Conservation (phyloP, 2,113 vertebrate species). For the Rattus rattus region DNA sequence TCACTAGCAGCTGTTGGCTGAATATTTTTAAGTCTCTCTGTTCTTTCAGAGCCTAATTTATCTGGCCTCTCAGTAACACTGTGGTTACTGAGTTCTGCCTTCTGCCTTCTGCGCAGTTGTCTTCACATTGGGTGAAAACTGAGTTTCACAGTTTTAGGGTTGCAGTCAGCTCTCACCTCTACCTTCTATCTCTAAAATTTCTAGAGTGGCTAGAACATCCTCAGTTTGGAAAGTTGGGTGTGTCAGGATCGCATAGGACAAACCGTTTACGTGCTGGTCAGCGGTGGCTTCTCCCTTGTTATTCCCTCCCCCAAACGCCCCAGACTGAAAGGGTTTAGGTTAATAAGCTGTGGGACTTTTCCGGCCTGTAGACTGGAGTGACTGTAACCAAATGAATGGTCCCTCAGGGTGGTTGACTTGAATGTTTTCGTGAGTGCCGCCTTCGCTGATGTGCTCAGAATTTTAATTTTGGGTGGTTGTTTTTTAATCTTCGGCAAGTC, state of each 20-base stretch:
- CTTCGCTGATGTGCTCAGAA: conserved; percentile 23
- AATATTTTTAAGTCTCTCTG: conserved; percentile 74
- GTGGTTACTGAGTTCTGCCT: conserved; percentile 68
- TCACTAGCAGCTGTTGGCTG: conserved; percentile 64
- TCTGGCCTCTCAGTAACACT: conserved; percentile 55
- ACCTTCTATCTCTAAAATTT: conserved; percentile 48
- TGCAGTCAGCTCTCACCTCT: conserved; percentile 58
- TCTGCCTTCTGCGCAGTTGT: conserved; percentile 54
- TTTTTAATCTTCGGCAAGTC: conserved; percentile 54
- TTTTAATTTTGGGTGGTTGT: conserved; percentile 46
- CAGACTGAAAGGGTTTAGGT: neutral
- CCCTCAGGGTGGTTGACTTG: neutral
- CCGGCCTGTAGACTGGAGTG: neutral
- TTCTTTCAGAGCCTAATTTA: conserved; percentile 71
- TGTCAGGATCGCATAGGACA: conserved; percentile 14
- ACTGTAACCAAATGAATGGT: conserved; percentile 10
- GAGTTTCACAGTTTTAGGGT: conserved; percentile 54
- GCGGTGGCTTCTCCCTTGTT: neutral
- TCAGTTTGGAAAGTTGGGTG: conserved; percentile 52
- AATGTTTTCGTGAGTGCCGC: neutral
- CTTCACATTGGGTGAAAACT: conserved; percentile 60
- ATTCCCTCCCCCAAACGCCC: neutral
- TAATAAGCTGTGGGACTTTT: conserved; percentile 11
- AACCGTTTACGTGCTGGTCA: conserved; percentile 1
- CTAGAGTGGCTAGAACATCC: conserved; percentile 19